A percentile compares a stretch with the other conserved stretches of the same genome.
Conservation (phyloP, 2,888 invertebrate species). For the Iselma pallidipennis region DNA sequence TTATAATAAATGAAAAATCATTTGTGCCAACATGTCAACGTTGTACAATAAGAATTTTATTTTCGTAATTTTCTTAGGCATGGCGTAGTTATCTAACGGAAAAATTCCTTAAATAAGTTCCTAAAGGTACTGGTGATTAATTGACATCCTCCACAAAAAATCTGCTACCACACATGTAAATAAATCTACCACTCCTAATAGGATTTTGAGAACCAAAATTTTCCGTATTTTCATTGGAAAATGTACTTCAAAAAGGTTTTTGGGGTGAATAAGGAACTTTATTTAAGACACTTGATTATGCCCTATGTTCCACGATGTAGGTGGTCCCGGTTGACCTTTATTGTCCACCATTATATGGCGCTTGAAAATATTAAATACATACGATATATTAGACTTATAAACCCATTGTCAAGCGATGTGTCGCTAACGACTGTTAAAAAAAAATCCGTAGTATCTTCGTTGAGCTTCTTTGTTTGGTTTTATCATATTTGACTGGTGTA, state of each 20-base stretch:
- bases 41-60: too few relatives aligned
- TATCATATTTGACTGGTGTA: slow-evolving; percentile 6
- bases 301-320: slow-evolving; percentile 15
- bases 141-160: neutral
- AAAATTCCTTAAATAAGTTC: neutral
- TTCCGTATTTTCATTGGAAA: neutral
- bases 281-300: neutral
- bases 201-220: neutral
- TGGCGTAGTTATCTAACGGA: too few relatives aligned
- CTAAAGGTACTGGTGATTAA: neutral
- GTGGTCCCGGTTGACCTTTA: slow-evolving; percentile 27
- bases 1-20: too few relatives aligned
- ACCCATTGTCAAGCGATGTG: slow-evolving; percentile 17
- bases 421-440: slow-evolving; percentile 9
- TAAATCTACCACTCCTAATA: neutral
- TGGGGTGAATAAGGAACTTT: neutral
- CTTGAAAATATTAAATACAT: slow-evolving; percentile 25
- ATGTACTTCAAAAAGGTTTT: neutral
- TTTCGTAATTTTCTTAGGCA: too few relatives aligned
- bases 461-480: slow-evolving; percentile 7
- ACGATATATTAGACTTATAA: slow-evolving; percentile 27
- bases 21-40: too few relatives aligned
- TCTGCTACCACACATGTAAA: neutral
- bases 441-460: slow-evolving; percentile 3
- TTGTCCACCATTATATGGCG: slow-evolving; percentile 25